A percentile compares a stretch with the other conserved stretches of the same genome.
phyloP scores from a whole-genome alignment of 2,888 invertebrate genomes.

The Philereme vetulata region DNA sequence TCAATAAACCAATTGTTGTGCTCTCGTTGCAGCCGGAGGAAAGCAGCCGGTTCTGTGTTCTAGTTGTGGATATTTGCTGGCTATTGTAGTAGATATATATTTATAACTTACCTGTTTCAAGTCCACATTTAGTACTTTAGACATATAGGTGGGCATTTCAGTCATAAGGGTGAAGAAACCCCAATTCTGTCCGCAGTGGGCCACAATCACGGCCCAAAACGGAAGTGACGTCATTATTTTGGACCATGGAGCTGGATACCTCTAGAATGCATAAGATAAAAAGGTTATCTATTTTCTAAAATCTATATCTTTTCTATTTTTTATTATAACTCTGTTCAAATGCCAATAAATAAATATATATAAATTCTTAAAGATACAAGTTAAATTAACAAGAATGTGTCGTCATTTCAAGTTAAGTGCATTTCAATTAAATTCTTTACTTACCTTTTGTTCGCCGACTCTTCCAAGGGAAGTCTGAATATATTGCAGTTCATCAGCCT shows the following conservation, averaged over 20 bases:
- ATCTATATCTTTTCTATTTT: too few species aligned
- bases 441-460: constrained; percentile 66
- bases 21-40: too few species aligned
- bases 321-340: too few species aligned
- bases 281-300: too few species aligned
- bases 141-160: constrained; percentile 89
- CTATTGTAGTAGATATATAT: too few species aligned
- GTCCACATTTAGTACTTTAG: constrained; percentile 82
- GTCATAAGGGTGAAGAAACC: constrained; percentile 89
- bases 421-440: too few species aligned
- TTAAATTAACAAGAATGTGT: not conserved
- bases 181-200: constrained; percentile 89
- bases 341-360: too few species aligned
- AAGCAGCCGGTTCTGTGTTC: too few species aligned
- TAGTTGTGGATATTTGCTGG: too few species aligned
- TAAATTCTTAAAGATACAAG: too few species aligned
- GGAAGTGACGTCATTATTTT: constrained; percentile 86
- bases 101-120: constrained; percentile 78
- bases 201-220: constrained; percentile 85
- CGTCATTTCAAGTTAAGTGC: constrained; percentile 6
- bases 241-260: constrained; percentile 85
- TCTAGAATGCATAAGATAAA: constrained; percentile 54
- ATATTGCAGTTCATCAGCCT: constrained; percentile 86
- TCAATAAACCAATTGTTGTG: too few species aligned
- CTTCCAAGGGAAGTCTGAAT: constrained; percentile 84